A percentile compares a stretch with the other conserved stretches of the same genome.
Conservation (phyloP, 2,888 invertebrate species). For the Eurytoma adleriae region DNA sequence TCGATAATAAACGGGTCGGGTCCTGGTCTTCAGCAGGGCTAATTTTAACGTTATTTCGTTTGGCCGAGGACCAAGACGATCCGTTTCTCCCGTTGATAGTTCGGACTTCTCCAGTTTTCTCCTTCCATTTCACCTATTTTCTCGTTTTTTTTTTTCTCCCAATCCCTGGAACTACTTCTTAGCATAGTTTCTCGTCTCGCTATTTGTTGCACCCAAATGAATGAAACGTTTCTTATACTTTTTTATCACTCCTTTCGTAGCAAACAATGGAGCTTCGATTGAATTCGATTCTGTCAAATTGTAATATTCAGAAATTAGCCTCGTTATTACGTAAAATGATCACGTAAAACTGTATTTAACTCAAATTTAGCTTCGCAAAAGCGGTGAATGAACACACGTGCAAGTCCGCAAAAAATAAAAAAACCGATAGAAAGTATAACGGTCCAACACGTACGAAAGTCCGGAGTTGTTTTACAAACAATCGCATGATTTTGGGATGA, state of each 20-base stretch:
- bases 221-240: not conserved
- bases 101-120: conserved; percentile 43
- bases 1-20: conserved; percentile 63
- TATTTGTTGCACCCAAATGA: not conserved
- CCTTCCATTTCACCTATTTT: conserved; percentile 26
- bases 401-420: too few species aligned
- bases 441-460: too few species aligned
- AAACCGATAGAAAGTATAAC: too few species aligned
- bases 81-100: conserved; percentile 45
- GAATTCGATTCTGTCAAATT: too few species aligned
- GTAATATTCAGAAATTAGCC: too few species aligned
- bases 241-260: not conserved
- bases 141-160: not conserved
- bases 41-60: conserved; percentile 68
- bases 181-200: not conserved
- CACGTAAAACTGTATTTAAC: too few species aligned
- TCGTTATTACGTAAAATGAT: too few species aligned
- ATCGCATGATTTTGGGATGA: too few species aligned
- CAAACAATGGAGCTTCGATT: too few species aligned
- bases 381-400: too few species aligned
- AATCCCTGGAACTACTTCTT: not conserved
- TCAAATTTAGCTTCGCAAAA: too few species aligned
- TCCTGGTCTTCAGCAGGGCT: conserved; percentile 56
- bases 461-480: too few species aligned
- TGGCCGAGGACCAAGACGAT: conserved; percentile 67